Conservation (phyloP, 1,140 invertebrate genomes). For the Pseudomyrmex pallidus region DNA sequence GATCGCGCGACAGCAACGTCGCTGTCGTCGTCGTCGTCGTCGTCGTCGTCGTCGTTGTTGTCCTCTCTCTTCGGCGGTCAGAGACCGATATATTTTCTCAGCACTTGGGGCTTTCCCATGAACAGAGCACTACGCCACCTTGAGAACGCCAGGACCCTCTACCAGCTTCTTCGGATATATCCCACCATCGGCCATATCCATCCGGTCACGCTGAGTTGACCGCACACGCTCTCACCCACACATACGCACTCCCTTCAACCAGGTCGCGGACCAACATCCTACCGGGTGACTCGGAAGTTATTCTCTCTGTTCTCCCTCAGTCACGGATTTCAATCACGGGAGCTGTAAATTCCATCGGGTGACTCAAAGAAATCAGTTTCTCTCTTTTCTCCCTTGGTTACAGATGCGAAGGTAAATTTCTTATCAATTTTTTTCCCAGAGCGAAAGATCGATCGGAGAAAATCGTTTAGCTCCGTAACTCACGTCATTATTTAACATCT, state of each 20-base stretch:
- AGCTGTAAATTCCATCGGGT: too few relatives aligned
- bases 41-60: slow-evolving; percentile 13
- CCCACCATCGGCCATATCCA: slow-evolving; percentile 60
- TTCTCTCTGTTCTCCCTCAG: neutral
- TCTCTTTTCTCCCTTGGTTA: too few relatives aligned
- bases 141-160: slow-evolving; percentile 52
- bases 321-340: neutral
- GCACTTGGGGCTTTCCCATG: slow-evolving; percentile 66
- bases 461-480: neutral
- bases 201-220: slow-evolving; percentile 55
- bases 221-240: slow-evolving; percentile 3
- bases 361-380: too few relatives aligned
- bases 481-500: neutral
- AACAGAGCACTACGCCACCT: slow-evolving; percentile 57
- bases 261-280: neutral
- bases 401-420: too few relatives aligned
- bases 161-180: slow-evolving; percentile 62
- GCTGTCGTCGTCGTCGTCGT: neutral
- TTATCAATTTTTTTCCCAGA: neutral
- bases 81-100: slow-evolving; percentile 74
- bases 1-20: slow-evolving; percentile 31
- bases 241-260: neutral
- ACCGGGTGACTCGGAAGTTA: slow-evolving; percentile 31
- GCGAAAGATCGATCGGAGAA: neutral
- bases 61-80: slow-evolving; percentile 45